Evolutionary conservation across 2,888 invertebrate species (phyloP).

Genomic region (Cabera pusaria): DNA sequence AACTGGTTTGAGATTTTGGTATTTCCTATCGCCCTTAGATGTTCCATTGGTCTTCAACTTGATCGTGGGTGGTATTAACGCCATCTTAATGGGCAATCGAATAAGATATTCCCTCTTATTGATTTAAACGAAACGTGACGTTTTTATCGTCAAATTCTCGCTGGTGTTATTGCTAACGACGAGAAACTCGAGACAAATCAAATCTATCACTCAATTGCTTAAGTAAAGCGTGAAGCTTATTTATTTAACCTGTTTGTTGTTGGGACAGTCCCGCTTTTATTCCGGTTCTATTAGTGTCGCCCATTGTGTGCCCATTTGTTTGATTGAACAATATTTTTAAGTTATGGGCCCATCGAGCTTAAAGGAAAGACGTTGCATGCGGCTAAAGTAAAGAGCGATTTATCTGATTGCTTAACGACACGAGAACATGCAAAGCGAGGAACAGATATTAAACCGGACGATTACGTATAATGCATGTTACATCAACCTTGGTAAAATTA

Average conservation of each 20-base stretch:
- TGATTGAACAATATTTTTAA: constrained; percentile 11
- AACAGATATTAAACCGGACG: constrained; percentile 17
- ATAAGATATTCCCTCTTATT: too few relatives aligned
- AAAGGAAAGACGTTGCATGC: constrained; percentile 4
- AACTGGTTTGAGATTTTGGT: constrained; percentile 28
- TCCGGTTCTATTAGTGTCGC: constrained; percentile 16
- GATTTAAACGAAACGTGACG: too few relatives aligned
- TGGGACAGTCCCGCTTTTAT: constrained; percentile 13
- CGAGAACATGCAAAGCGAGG: constrained; percentile 12
- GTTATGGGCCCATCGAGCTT: neutral
- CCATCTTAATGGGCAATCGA: too few relatives aligned
- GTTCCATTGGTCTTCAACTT: constrained; percentile 16
- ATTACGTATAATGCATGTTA: constrained; percentile 29
- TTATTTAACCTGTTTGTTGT: constrained; percentile 14
- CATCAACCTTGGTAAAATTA: constrained; percentile 48
- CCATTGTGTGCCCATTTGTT: too few relatives aligned
- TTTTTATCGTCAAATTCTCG: too few relatives aligned
- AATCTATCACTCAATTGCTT: neutral
- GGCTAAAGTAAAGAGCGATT: constrained; percentile 1
- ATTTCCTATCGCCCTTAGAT: constrained; percentile 23
- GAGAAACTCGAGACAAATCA: constrained; percentile 4
- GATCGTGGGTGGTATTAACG: constrained; percentile 12
- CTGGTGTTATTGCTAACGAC: constrained; percentile 4
- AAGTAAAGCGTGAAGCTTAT: constrained; percentile 6
- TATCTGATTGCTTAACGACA: constrained; percentile 9